Conservation (phyloP, 2,113 vertebrate species). For the Rhinolophus sinicus region DNA sequence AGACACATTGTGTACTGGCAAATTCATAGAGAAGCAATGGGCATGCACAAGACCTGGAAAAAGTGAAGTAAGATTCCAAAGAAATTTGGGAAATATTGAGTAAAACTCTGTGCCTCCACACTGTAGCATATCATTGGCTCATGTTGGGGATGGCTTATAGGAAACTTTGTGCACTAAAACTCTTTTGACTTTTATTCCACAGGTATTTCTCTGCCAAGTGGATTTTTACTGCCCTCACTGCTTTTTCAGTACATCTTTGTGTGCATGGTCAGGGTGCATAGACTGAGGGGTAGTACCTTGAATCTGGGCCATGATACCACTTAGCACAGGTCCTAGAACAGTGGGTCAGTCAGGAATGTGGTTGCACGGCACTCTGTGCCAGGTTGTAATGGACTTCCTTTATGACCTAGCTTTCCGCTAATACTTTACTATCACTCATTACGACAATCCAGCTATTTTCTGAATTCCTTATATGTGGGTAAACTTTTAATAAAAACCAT, state of each 20-base stretch:
- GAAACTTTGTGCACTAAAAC: neutral
- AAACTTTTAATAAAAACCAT: neutral
- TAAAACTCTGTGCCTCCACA: neutral
- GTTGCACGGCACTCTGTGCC: neutral
- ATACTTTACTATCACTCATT: neutral
- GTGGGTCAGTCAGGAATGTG: neutral
- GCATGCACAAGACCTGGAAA: neutral
- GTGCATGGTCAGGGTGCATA: neutral
- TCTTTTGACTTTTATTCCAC: neutral
- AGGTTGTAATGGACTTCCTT: neutral
- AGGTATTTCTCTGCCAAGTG: neutral
- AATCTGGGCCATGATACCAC: neutral
- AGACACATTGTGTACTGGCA: conserved; percentile 9
- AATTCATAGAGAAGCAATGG: neutral
- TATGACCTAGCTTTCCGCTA: neutral
- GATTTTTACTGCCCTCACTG: neutral
- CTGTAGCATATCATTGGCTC: neutral
- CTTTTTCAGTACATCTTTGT: neutral
- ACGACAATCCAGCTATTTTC: neutral
- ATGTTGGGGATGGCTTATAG: neutral
- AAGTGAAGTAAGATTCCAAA: neutral
- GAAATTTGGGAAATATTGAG: neutral
- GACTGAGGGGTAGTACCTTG: neutral
- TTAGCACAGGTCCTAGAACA: neutral
- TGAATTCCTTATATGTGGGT: neutral